A percentile compares a stretch with the other conserved stretches of the same genome.
phyloP scores from a whole-genome alignment of 2,113 vertebrate genomes.

The Gambusia affinis region DNA sequence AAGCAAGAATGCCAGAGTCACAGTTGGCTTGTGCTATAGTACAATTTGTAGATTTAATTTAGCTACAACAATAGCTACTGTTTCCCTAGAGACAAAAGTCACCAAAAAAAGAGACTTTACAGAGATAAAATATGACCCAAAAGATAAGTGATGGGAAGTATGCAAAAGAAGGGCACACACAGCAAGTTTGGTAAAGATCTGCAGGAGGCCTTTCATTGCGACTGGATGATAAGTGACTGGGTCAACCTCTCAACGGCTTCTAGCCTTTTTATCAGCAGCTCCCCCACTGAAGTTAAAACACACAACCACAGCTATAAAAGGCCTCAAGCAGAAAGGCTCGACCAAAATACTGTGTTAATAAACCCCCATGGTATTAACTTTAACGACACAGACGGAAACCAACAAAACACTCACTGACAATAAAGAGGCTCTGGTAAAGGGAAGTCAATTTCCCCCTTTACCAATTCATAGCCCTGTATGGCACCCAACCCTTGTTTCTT shows the following conservation, averaged over 20 bases:
- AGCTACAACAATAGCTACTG: not conserved
- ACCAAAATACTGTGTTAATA: conserved; percentile 61
- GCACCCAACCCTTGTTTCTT: not conserved
- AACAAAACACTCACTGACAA: conserved; percentile 37
- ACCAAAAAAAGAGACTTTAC: conserved; percentile 22
- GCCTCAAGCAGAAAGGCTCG: conserved; percentile 12
- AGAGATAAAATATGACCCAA: conserved; percentile 15
- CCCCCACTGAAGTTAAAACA: conserved; percentile 43
- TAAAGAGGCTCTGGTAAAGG: not conserved
- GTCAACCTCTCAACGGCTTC: conserved; percentile 49
- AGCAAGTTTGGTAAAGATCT: conserved; percentile 23
- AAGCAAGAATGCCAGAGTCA: not conserved
- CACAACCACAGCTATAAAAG: conserved; percentile 26
- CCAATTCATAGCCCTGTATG: not conserved
- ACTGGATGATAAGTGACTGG: conserved; percentile 41
- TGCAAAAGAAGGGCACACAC: conserved; percentile 7
- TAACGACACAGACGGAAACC: conserved; percentile 35
- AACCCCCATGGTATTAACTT: conserved; percentile 50
- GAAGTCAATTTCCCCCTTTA: not conserved
- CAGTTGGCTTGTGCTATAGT: conserved; percentile 2
- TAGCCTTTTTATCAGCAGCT: conserved; percentile 33
- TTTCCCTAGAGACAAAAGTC: not conserved
- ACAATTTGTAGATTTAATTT: conserved; percentile 22
- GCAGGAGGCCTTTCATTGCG: conserved; percentile 25
- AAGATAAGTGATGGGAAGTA: conserved; percentile 15